Evolutionary conservation across 2,113 vertebrate species (phyloP).

Genomic region (Acrocephalus arundinaceus): DNA sequence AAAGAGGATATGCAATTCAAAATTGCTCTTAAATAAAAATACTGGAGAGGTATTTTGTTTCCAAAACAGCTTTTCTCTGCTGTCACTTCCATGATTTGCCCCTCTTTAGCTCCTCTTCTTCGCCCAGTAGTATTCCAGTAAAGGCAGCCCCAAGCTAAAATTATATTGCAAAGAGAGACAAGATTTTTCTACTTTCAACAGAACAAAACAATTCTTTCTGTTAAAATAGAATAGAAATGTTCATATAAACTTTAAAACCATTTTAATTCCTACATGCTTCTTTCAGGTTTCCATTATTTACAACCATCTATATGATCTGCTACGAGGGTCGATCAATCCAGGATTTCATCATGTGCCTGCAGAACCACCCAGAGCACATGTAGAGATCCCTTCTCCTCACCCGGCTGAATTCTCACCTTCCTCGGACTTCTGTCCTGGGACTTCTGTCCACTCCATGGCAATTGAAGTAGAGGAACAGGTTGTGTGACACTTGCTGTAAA

Average conservation of each 20-base stretch:
- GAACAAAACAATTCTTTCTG: not conserved
- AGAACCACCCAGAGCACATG: conserved; percentile 84
- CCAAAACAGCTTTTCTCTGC: not conserved
- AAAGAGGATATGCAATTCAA: not conserved
- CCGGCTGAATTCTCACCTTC: not conserved
- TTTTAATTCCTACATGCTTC: not conserved
- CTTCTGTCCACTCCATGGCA: not conserved
- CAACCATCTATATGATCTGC: conserved; percentile 83
- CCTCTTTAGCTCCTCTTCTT: not conserved
- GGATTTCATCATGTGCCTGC: conserved; percentile 84
- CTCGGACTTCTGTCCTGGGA: not conserved
- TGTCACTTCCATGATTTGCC: not conserved
- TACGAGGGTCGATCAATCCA: conserved; percentile 78
- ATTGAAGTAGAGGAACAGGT: conserved; percentile 1
- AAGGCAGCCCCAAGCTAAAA: not conserved
- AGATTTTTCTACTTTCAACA: not conserved
- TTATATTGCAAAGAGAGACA: not conserved
- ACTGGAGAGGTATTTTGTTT: not conserved
- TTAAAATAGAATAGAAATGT: not conserved
- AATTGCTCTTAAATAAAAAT: not conserved
- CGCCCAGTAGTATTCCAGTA: not conserved
- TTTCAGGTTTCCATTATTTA: conserved; percentile 84
- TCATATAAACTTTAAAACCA: not conserved
- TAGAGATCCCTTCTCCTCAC: conserved; percentile 33
- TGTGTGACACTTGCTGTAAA: not conserved